Base-by-base conservation (phyloP, 2,113 vertebrate genomes). In the Bothrops jararaca region DNA sequence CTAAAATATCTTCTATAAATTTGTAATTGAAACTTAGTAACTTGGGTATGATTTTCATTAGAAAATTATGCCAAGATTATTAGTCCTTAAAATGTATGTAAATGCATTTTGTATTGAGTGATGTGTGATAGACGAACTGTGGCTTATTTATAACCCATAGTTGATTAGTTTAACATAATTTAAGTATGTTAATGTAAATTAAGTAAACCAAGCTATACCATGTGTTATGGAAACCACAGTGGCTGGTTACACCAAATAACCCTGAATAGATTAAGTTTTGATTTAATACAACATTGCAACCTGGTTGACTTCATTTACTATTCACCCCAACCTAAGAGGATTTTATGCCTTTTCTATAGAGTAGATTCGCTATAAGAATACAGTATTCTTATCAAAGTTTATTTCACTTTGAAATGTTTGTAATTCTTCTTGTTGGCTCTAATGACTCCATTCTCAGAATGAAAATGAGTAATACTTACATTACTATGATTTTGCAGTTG, bases 401-500 rank as follows among this genome's bases (percentile, higher is more conserved):
- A 34, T 18, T 45, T 91, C 52, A 45, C 3, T 42, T 89, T 85
- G 64, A 85, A 92, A 89, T 13, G 26, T 48, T 23, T 22, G 9
- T 29, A 48, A 22, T 3, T 12, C 8, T 34, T 88, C 42, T 50
- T 23, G 20, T 34, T 91, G 20, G 15, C 9, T 87, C 50, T 53
- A 10, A 34, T 15, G n/a, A 24, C 20, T 45, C 15, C 39, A 29
- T 22, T 89, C 3, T 74, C 29, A 18, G 26, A 87, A 87, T 56
- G 54, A 39, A 42, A 89, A 58, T 13, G 11, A 94, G 10, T 54
- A 85, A 53, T 91, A 54, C 85, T 89, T 92, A 13, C 89, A 52
- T 95, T 89, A 0, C 93, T 94, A 3, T 87, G 3, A 89, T 94
- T 52, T 97, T 97, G 60, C 97, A 99, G 99, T 97, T 99, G 60